Percentiles rank a stretch among this genome's conserved stretches.
These are phyloP conservation scores for Synergus laeviventris DNA, from an alignment of 2,888 invertebrate species.

Conservation along the genomic window DNA sequence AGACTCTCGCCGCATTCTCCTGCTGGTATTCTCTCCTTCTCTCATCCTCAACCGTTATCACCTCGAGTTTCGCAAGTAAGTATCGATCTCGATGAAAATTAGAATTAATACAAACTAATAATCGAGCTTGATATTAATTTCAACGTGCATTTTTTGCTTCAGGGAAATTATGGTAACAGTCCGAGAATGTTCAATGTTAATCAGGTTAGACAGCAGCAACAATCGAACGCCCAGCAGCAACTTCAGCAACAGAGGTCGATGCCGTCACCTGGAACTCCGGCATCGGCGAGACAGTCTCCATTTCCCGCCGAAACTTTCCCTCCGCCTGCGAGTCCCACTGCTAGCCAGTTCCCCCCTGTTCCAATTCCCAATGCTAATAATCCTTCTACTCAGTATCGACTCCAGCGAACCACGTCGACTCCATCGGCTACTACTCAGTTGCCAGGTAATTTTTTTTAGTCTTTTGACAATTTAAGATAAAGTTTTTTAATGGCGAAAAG, in stretches of 20 bases:
- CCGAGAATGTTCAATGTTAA: constrained; percentile 74
- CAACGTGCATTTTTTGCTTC: constrained; percentile 35
- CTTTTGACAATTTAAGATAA: not conserved
- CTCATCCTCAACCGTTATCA: constrained; percentile 79
- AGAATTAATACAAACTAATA: not conserved
- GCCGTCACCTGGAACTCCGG: constrained; percentile 79
- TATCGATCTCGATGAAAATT: constrained; percentile 38
- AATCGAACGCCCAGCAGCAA: constrained; percentile 75
- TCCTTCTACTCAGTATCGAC: constrained; percentile 77
- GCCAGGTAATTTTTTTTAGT: constrained; percentile 77
- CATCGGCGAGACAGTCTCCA: constrained; percentile 79
- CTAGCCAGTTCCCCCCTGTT: constrained; percentile 74
- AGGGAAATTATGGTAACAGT: constrained; percentile 73
- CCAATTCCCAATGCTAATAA: constrained; percentile 72
- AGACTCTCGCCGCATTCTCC: constrained; percentile 80
- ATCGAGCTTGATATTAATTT: not conserved
- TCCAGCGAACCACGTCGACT: constrained; percentile 80
- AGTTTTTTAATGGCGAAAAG: not conserved
- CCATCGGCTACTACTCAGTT: constrained; percentile 79
- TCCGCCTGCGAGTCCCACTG: constrained; percentile 78
- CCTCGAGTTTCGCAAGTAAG: constrained; percentile 78
- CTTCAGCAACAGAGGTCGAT: constrained; percentile 90
- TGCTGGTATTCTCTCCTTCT: constrained; percentile 71
- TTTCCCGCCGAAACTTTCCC: constrained; percentile 78
- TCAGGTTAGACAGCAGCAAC: constrained; percentile 76